Percentiles rank a stretch among this genome's conserved stretches.
These are phyloP conservation scores for Ctenochaetus hawaiiensis DNA, from an alignment of 2,797 vertebrate genomes.

Conservation along the genomic window DNA sequence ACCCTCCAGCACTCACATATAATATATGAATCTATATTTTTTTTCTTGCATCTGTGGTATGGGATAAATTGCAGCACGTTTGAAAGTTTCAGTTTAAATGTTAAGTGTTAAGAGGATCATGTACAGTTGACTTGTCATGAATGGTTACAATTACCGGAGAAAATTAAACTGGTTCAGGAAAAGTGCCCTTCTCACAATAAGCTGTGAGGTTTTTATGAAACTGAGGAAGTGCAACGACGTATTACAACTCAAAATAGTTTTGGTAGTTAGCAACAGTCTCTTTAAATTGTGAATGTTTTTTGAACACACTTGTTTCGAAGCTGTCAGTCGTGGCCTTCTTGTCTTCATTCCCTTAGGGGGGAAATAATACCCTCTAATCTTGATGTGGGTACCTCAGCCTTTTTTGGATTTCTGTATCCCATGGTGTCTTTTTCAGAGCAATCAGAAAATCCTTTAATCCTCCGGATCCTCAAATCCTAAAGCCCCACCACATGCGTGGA, in stretches of 20 bases:
- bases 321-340: conserved; percentile 39
- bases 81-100: background rate
- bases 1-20: background rate
- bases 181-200: conserved; percentile 17
- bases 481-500: conserved; percentile 62
- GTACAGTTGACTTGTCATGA: conserved; percentile 18
- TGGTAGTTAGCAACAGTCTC: conserved; percentile 24
- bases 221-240: conserved; percentile 14
- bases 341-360: conserved; percentile 46
- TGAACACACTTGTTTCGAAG: conserved; percentile 38
- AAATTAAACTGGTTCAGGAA: conserved; percentile 34
- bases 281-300: conserved; percentile 47
- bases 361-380: conserved; percentile 78
- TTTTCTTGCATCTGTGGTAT: background rate
- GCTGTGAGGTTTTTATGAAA: conserved; percentile 38
- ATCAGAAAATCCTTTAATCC: conserved; percentile 84
- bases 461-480: conserved; percentile 74
- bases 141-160: conserved; percentile 24
- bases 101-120: conserved; percentile 19
- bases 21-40: background rate
- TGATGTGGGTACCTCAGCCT: conserved; percentile 76
- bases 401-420: conserved; percentile 79
- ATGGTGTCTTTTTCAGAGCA: conserved; percentile 75
- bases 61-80: conserved; percentile 14
- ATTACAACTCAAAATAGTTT: conserved; percentile 14